Evolutionary conservation across 1,140 invertebrate species (phyloP).

Genomic region (Capitella teleta): DNA sequence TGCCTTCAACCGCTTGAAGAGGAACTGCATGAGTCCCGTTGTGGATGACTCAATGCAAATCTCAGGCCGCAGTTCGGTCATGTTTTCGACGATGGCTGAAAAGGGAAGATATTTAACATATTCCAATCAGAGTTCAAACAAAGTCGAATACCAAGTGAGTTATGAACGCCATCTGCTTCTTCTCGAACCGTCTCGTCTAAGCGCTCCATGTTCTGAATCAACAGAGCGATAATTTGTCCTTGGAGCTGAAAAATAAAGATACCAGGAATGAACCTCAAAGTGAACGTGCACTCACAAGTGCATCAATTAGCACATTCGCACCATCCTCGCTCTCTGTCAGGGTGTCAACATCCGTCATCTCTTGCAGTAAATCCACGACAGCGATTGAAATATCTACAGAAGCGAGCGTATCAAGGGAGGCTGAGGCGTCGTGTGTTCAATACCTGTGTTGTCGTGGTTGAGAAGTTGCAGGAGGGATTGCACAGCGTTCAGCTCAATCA

Average conservation of each 20-base stretch:
- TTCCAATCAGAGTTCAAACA: not conserved
- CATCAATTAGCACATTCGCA: constrained; percentile 44
- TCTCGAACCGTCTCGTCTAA: constrained; percentile 89
- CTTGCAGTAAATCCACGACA: constrained; percentile 55
- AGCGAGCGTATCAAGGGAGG: not conserved
- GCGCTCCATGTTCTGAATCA: constrained; percentile 85
- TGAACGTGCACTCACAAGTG: constrained; percentile 30
- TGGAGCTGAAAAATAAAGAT: constrained; percentile 53
- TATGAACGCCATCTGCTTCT: constrained; percentile 92
- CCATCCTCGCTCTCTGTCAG: constrained; percentile 64
- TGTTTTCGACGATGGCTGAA: constrained; percentile 45
- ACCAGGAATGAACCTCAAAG: not conserved
- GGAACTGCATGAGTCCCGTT: constrained; percentile 83
- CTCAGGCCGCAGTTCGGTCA: constrained; percentile 70
- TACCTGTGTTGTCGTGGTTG: constrained; percentile 93
- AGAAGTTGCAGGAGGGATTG: constrained; percentile 84
- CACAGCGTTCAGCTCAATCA: constrained; percentile 79
- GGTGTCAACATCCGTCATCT: constrained; percentile 92
- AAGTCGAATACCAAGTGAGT: constrained; percentile 63
- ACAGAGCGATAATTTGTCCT: constrained; percentile 77
- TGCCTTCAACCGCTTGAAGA: constrained; percentile 65
- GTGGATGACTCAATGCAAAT: constrained; percentile 64
- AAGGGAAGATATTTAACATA: not conserved
- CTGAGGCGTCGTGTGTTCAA: not conserved
- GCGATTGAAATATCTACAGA: constrained; percentile 41